A percentile compares a stretch with the other conserved stretches of the same genome.
These are phyloP conservation scores for Myiagra hebetior DNA, from an alignment of 2,113 vertebrate genomes.

Conservation along the genomic window DNA sequence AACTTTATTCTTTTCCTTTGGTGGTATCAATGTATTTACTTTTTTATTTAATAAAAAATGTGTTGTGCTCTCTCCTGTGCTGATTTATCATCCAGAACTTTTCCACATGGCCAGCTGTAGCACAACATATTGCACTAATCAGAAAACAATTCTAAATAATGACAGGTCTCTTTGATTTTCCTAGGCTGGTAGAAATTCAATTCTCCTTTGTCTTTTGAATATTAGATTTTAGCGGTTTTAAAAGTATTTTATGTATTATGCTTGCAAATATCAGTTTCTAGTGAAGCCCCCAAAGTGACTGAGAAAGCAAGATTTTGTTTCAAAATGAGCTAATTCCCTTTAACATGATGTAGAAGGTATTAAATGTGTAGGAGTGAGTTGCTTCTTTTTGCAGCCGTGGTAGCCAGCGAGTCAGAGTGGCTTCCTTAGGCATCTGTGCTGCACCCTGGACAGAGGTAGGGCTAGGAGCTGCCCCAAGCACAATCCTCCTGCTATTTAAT, in stretches of 20 bases:
- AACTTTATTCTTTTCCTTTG: slow-evolving; percentile 35
- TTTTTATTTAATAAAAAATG: slow-evolving; percentile 8
- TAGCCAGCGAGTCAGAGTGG: rapidly evolving
- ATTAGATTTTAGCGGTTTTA: neutral
- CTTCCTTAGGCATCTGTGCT: neutral
- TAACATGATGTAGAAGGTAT: neutral
- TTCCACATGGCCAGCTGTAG: neutral
- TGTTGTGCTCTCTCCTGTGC: neutral
- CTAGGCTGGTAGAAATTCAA: neutral
- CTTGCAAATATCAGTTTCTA: neutral
- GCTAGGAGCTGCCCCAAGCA: neutral
- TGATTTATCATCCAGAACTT: slow-evolving; percentile 19
- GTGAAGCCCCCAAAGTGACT: neutral
- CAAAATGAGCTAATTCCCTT: neutral
- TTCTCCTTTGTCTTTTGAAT: neutral
- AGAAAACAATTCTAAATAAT: slow-evolving; percentile 40
- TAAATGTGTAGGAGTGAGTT: neutral
- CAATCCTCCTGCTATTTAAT: neutral
- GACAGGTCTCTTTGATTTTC: neutral
- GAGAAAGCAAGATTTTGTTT: neutral
- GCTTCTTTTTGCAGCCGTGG: neutral
- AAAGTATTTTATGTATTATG: neutral
- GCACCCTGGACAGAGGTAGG: rapidly evolving
- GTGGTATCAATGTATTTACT: neutral
- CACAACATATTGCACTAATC: neutral